A percentile compares a stretch with the other conserved stretches of the same genome.
These are phyloP conservation scores for Peromyscus aztecus DNA, from an alignment of 2,797 vertebrate genomes.

Conservation along the genomic window DNA sequence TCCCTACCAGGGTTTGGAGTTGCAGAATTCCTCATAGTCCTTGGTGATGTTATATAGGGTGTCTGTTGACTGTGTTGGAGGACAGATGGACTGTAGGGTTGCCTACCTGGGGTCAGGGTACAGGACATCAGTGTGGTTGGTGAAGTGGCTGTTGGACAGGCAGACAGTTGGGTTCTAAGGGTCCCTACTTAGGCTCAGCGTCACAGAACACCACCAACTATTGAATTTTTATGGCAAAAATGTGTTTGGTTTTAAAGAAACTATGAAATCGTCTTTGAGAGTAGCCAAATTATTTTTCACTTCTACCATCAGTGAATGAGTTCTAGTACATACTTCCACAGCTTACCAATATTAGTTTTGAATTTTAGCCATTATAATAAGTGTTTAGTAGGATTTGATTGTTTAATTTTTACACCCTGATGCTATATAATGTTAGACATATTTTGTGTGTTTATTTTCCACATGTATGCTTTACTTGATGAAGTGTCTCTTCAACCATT, in stretches of 20 bases:
- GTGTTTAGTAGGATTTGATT: background rate
- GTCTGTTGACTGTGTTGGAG: background rate
- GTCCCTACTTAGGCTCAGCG: background rate
- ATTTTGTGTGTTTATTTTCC: background rate
- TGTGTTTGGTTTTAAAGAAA: background rate
- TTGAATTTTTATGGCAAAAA: background rate
- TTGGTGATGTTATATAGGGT: background rate
- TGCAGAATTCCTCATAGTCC: background rate
- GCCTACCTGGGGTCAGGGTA: background rate
- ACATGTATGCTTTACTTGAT: background rate
- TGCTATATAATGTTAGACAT: background rate
- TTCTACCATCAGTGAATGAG: background rate
- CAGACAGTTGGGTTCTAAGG: background rate
- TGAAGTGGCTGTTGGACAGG: background rate
- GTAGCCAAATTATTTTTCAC: background rate
- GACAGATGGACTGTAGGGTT: background rate
- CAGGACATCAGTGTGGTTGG: background rate
- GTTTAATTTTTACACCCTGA: background rate
- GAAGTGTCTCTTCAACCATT: background rate
- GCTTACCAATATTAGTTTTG: slow-evolving; percentile 19
- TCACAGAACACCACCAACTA: background rate
- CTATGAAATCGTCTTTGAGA: background rate
- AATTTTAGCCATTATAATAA: background rate
- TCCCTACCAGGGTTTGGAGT: background rate
- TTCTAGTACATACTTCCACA: background rate